These are phyloP conservation scores for Caenorhabditis tropicalis DNA, from an alignment of 1,140 invertebrate genomes.

Conservation along the genomic window DNA sequence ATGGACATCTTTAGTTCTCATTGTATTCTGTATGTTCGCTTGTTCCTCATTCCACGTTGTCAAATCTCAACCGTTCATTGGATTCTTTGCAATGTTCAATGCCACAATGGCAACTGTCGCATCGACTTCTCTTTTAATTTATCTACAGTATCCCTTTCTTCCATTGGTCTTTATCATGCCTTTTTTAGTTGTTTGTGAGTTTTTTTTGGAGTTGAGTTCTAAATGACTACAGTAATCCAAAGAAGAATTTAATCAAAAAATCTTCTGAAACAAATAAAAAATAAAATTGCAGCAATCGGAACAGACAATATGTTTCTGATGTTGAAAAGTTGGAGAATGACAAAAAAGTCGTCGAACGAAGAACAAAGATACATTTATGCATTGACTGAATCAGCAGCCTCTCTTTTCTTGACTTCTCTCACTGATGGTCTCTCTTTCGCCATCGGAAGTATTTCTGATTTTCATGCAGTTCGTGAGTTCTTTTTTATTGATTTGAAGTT, in stretches of 20 bases:
- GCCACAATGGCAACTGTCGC: slow-evolving; percentile 64
- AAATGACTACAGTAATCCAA: no score
- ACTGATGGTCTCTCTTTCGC: slow-evolving; percentile 68
- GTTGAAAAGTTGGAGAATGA: slow-evolving; percentile 65
- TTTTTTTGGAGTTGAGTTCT: background rate
- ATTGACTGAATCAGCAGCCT: slow-evolving; percentile 66
- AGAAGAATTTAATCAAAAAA: no score
- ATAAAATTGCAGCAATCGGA: slow-evolving; percentile 61
- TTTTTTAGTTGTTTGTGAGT: slow-evolving; percentile 67
- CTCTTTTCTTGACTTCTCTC: slow-evolving; percentile 64
- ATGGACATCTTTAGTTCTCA: slow-evolving; percentile 62
- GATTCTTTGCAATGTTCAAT: slow-evolving; percentile 66
- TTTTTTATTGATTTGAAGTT: background rate
- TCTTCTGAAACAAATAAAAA: background rate
- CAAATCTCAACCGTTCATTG: slow-evolving; percentile 65
- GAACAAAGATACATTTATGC: slow-evolving; percentile 55
- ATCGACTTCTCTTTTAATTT: slow-evolving; percentile 61
- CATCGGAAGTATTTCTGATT: slow-evolving; percentile 64
- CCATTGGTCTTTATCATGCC: slow-evolving; percentile 69
- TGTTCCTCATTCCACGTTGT: slow-evolving; percentile 60
- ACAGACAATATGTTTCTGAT: slow-evolving; percentile 69
- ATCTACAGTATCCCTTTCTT: slow-evolving; percentile 64
- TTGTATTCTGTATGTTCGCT: slow-evolving; percentile 62
- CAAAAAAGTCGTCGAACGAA: slow-evolving; percentile 9
- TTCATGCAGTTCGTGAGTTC: slow-evolving; percentile 66